Percentiles rank a stretch among this genome's conserved stretches.
Evolutionary conservation across 2,113 vertebrate genomes (phyloP).

Genomic region (Mesitornis unicolor): DNA sequence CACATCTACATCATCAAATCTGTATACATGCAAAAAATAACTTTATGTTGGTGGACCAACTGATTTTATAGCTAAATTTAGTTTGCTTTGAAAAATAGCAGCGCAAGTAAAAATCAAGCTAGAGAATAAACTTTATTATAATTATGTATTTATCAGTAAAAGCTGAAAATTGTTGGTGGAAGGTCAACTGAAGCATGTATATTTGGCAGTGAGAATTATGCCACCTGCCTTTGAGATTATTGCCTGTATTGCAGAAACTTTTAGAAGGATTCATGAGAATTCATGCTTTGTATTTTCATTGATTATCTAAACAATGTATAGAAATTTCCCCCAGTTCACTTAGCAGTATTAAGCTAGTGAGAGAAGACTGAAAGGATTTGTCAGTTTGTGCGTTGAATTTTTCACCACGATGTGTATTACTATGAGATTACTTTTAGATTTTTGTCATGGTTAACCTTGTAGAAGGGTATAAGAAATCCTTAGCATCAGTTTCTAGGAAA

Average conservation of each 20-base stretch:
- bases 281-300: not conserved
- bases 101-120: not conserved
- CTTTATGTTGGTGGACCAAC: not conserved
- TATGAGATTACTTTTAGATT: not conserved
- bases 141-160: not conserved
- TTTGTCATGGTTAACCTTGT: not conserved
- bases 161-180: not conserved
- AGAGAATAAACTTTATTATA: not conserved
- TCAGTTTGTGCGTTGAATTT: not conserved
- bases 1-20: not conserved
- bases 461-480: not conserved
- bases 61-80: not conserved
- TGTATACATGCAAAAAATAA: not conserved
- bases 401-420: not conserved
- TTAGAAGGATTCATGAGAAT: not conserved
- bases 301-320: not conserved
- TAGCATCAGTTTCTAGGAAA: not conserved
- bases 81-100: not conserved
- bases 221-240: not conserved
- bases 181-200: not conserved
- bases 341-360: not conserved
- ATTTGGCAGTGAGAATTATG: not conserved
- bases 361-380: not conserved
- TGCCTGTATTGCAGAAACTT: not conserved
- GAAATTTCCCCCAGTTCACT: not conserved